These are phyloP conservation scores for Lycodopsis pacificus DNA, from an alignment of 2,797 vertebrate genomes.

Conservation along the genomic window DNA sequence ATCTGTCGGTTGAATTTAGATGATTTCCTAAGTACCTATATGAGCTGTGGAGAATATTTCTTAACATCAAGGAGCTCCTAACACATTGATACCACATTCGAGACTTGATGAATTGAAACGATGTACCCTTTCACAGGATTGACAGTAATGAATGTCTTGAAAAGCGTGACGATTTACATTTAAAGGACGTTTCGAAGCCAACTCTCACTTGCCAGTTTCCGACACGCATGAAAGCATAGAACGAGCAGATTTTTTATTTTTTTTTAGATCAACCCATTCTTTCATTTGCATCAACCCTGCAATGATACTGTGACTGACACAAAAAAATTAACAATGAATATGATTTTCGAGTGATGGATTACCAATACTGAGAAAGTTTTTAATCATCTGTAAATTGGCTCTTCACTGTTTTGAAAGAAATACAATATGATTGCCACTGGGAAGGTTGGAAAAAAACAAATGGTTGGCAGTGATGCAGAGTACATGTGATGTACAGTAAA, in stretches of 20 bases:
- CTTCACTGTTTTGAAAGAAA: background rate
- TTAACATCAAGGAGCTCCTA: background rate
- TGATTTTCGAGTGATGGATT: background rate
- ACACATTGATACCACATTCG: background rate
- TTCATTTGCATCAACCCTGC: conserved; percentile 4
- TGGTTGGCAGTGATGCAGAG: background rate
- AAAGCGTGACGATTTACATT: conserved; percentile 9
- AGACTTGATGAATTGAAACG: background rate
- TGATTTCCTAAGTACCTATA: background rate
- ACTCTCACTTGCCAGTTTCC: background rate
- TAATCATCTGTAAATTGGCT: background rate
- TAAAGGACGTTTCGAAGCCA: background rate
- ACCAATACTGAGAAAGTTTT: background rate
- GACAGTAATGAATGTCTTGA: background rate
- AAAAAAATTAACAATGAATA: background rate
- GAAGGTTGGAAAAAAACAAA: background rate
- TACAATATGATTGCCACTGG: background rate
- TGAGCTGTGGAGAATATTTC: conserved; percentile 1
- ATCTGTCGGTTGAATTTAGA: background rate
- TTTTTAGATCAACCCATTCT: background rate
- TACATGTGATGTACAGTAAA: conserved; percentile 36
- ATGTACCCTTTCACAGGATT: background rate
- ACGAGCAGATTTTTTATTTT: background rate
- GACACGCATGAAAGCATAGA: background rate
- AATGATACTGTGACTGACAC: conserved; percentile 1